Base-by-base conservation (phyloP, 2,797 vertebrate genomes). In the Heterohyrax brucei region DNA sequence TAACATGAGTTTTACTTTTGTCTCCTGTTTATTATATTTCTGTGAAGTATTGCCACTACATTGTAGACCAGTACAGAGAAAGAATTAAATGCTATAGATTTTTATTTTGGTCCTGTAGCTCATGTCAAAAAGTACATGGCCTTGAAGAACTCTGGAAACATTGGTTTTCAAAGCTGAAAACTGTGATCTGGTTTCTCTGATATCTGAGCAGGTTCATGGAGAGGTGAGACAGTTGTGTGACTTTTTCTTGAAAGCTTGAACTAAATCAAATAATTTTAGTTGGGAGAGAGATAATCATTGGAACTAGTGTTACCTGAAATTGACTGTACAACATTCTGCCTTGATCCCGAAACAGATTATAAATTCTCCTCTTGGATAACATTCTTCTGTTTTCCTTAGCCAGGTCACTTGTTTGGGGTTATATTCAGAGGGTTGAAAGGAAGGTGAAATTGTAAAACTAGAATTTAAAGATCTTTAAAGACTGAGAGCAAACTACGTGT, bases 1-100 rank as follows among this genome's bases (percentile, higher is more conserved):
- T 79, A 50, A 94, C 50, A 91, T 81, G 81, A 90, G 89, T 78
- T 94, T 78, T 70, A 72, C 30, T 91, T 94, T 68, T 90, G 76
- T 64, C 48, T 91, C 50, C 91, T 50, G 44, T 44, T 95, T 94
- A 28, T 78, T 86, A 61, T 30, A 64, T 56, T 85, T 83, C 26
- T 96, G 77, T 44, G 68, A 92, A 91, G 62, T 79, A 76, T 84
- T 85, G 33, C 59, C 53, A 92, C 4, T 68, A 10, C 50, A 66
- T 7, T 73, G 73, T 93, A 75, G 21, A 89, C 80, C 87, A 87
- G 88, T 30, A 22, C 4, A 70, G 10, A 95, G 39, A 93, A 62
- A 92, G 30, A 70, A 87, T 82, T 95, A 94, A 94, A 48, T 83
- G 12, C 53, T 77, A 3, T 64, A 56, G 28, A 13, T 92, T 7